Conservation (phyloP, 2,888 invertebrate species). For the Neuroscelio doddi region DNA sequence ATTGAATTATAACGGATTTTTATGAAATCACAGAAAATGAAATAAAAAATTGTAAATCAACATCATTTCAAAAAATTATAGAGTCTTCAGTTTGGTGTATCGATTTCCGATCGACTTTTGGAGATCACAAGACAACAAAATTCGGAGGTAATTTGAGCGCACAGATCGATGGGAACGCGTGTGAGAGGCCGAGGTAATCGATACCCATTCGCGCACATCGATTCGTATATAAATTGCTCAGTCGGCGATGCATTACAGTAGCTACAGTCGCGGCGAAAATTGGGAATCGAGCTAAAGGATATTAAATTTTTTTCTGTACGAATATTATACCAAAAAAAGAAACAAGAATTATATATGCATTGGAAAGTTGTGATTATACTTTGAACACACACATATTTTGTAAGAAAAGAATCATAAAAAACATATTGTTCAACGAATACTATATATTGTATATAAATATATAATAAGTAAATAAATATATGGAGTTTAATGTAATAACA, state of each 20-base stretch:
- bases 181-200: background rate
- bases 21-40: too few species aligned
- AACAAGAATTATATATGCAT: background rate
- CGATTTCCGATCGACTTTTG: background rate
- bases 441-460: slow-evolving; percentile 4
- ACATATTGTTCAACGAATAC: too few species aligned
- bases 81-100: too few species aligned
- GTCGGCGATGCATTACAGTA: slow-evolving; percentile 10
- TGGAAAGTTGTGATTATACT: slow-evolving; percentile 1
- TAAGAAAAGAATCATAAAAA: too few species aligned
- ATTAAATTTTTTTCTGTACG: background rate
- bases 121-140: background rate
- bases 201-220: background rate
- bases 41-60: too few species aligned
- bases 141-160: background rate
- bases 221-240: background rate
- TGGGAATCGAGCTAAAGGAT: slow-evolving; percentile 14
- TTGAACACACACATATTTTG: too few species aligned
- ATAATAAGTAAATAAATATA: too few species aligned
- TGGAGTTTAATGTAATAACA: background rate
- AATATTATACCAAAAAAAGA: background rate
- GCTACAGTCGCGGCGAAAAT: slow-evolving; percentile 16
- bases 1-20: too few species aligned
- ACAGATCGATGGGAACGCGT: background rate
- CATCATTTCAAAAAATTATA: too few species aligned